These are phyloP conservation scores for Anguilla rostrata DNA, from an alignment of 2,113 vertebrate genomes.

Conservation along the genomic window DNA sequence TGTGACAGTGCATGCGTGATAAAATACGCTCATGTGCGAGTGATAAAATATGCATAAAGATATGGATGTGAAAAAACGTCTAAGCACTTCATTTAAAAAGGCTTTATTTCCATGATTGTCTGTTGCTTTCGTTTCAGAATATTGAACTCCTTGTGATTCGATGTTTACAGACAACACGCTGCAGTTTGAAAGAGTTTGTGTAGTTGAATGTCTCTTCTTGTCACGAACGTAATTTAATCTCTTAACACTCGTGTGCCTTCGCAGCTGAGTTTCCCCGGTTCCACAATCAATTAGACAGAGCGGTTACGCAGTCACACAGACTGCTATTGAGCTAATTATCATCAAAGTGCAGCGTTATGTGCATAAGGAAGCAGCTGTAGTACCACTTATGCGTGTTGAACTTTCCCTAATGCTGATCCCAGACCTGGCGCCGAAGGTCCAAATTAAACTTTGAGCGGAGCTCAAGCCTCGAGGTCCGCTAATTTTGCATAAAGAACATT, in stretches of 20 bases:
- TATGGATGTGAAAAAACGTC: background rate
- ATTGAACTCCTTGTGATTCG: background rate
- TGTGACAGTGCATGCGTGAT: background rate
- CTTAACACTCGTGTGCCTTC: constrained; percentile 48
- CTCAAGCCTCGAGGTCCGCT: constrained; percentile 36
- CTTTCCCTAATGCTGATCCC: constrained; percentile 46
- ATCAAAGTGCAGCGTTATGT: constrained; percentile 52
- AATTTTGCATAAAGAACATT: constrained; percentile 72
- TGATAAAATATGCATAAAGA: background rate
- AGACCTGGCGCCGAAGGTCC: constrained; percentile 21
- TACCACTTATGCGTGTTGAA: constrained; percentile 38
- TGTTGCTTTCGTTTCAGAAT: constrained; percentile 39
- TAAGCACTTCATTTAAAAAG: constrained; percentile 21
- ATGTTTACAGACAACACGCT: constrained; percentile 59
- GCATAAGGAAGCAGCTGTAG: background rate
- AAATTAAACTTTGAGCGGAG: constrained; percentile 65
- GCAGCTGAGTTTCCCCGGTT: constrained; percentile 59
- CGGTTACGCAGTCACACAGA: constrained; percentile 33
- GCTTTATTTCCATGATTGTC: constrained; percentile 21
- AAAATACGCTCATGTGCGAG: background rate
- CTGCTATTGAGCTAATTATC: constrained; percentile 47
- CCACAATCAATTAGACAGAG: constrained; percentile 64
- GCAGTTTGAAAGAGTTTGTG: constrained; percentile 58
- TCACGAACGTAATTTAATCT: constrained; percentile 64
- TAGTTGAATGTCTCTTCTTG: constrained; percentile 56